These are phyloP conservation scores for Alviniconcha marisindica DNA, from an alignment of 1,140 invertebrate species.

Conservation along the genomic window DNA sequence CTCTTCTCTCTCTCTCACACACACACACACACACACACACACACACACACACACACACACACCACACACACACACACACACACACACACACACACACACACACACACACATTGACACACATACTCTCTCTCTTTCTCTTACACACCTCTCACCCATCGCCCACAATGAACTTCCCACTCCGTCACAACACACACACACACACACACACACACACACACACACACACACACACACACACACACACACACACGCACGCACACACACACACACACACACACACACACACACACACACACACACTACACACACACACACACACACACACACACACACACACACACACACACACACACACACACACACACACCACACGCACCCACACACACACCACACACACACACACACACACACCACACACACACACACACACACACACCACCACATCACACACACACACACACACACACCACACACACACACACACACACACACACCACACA, in stretches of 20 bases:
- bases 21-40: too few species aligned
- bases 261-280: not conserved
- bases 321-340: not conserved
- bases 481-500: too few species aligned
- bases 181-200: not conserved
- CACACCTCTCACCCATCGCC: not conserved
- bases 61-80: not conserved
- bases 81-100: not conserved
- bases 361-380: too few species aligned
- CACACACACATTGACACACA: not conserved
- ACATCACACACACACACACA: too few species aligned
- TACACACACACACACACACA: constrained; percentile 9
- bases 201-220: not conserved
- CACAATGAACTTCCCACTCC: not conserved
- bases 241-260: not conserved
- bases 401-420: too few species aligned
- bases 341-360: too few species aligned
- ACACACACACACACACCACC: too few species aligned
- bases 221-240: not conserved
- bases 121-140: not conserved
- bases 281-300: not conserved
- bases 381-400: too few species aligned
- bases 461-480: too few species aligned
- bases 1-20: too few species aligned
- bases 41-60: not conserved